Conservation (phyloP, 2,888 invertebrate species). For the Scaptomyza caliginosa region DNA sequence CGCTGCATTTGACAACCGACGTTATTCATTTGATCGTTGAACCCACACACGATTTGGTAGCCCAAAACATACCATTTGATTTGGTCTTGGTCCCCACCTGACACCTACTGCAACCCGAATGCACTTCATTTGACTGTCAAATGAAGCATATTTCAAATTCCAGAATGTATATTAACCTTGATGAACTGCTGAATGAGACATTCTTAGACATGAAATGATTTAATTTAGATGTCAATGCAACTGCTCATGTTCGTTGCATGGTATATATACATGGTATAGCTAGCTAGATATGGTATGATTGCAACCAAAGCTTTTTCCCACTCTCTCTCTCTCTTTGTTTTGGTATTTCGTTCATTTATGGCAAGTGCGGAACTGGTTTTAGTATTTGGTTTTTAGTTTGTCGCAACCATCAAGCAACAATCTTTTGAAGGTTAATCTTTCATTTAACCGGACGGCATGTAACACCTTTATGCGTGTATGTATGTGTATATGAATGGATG, state of each 20-base stretch:
- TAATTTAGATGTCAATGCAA: not conserved
- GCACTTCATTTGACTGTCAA: slow-evolving; percentile 26
- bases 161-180: not conserved
- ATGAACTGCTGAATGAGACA: not conserved
- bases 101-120: slow-evolving; percentile 2
- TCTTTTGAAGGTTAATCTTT: slow-evolving; percentile 69
- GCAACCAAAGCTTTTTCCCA: not conserved
- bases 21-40: not conserved
- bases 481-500: not conserved
- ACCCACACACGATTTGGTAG: not conserved
- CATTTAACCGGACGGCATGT: slow-evolving; percentile 42
- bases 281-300: not conserved
- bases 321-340: too few relatives aligned
- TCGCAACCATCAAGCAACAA: slow-evolving; percentile 43
- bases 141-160: not conserved
- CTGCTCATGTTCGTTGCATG: not conserved
- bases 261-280: not conserved
- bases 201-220: not conserved
- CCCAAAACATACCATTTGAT: not conserved
- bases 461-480: slow-evolving; percentile 25
- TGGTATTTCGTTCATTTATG: slow-evolving; percentile 21
- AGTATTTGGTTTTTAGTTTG: slow-evolving; percentile 17
- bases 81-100: not conserved
- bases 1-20: not conserved
- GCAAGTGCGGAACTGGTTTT: slow-evolving; percentile 57